These are phyloP conservation scores for Pelobates fuscus DNA, from an alignment of 2,113 vertebrate genomes.

Conservation along the genomic window DNA sequence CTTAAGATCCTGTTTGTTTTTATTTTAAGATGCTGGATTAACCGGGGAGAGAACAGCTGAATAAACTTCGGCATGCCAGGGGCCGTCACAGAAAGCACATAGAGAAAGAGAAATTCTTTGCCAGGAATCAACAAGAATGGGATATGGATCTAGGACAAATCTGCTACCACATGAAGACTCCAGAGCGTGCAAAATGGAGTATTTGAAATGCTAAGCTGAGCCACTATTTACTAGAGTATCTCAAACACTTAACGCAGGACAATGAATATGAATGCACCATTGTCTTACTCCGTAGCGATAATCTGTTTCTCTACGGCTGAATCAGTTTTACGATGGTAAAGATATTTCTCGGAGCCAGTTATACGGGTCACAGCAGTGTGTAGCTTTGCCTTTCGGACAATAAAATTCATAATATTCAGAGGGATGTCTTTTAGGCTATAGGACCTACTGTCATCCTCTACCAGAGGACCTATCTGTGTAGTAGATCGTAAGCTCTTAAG, in stretches of 20 bases:
- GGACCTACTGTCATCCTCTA: too few species aligned
- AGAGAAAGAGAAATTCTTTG: constrained; percentile 42
- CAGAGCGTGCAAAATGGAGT: constrained; percentile 26
- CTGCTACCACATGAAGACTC: constrained; percentile 42
- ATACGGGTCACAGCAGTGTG: not conserved
- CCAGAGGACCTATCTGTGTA: too few species aligned
- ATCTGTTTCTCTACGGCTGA: constrained; percentile 37
- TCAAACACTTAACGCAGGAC: not conserved
- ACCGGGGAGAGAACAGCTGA: constrained; percentile 64
- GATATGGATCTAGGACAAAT: constrained; percentile 48
- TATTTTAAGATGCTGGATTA: constrained; percentile 62
- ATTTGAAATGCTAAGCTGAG: constrained; percentile 16
- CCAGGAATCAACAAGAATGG: constrained; percentile 46
- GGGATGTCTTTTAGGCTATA: too few species aligned
- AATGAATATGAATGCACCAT: constrained; percentile 13
- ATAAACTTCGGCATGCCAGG: constrained; percentile 58
- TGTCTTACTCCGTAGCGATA: constrained; percentile 25
- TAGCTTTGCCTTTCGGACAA: constrained; percentile 20
- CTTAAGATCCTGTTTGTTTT: constrained; percentile 61
- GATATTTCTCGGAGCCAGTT: constrained; percentile 5
- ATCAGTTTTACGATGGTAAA: constrained; percentile 25
- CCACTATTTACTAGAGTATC: constrained; percentile 3
- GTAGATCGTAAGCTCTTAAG: too few species aligned
- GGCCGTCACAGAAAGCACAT: constrained; percentile 48
- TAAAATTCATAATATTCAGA: not conserved